Evolutionary conservation across 1,140 invertebrate species (phyloP).

Genomic region (Camponotus floridanus): DNA sequence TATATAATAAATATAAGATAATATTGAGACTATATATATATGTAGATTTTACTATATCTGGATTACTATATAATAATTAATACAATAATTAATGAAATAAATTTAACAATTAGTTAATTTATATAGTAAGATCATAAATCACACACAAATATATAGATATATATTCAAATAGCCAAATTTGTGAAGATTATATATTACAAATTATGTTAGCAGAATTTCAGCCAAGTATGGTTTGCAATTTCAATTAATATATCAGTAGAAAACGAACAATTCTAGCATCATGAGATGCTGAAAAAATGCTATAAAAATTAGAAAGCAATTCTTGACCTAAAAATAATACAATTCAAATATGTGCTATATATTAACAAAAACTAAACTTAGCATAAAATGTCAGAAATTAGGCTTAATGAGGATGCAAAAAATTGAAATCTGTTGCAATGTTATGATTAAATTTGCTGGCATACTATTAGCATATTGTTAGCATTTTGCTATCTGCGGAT

Average conservation of each 20-base stretch:
- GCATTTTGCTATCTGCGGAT: too few species aligned
- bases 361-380: too few species aligned
- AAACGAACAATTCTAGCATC: neutral
- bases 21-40: slow-evolving; percentile 43
- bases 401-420: too few species aligned
- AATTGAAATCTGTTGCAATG: too few species aligned
- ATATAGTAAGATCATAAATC: slow-evolving; percentile 26
- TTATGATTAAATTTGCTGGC: too few species aligned
- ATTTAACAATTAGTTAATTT: too few species aligned
- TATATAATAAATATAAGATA: slow-evolving; percentile 45
- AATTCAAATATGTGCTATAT: too few species aligned
- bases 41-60: slow-evolving; percentile 65
- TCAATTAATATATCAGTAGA: neutral
- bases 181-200: neutral
- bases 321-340: too few species aligned
- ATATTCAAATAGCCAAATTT: slow-evolving; percentile 29
- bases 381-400: too few species aligned
- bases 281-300: too few species aligned
- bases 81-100: neutral
- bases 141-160: slow-evolving; percentile 67
- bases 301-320: too few species aligned
- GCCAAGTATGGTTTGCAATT: slow-evolving; percentile 80
- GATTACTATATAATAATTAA: slow-evolving; percentile 39
- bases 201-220: slow-evolving; percentile 77
- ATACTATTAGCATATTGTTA: too few species aligned